These are phyloP conservation scores for Trematomus bernacchii DNA, from an alignment of 2,797 vertebrate species.

Conservation along the genomic window DNA sequence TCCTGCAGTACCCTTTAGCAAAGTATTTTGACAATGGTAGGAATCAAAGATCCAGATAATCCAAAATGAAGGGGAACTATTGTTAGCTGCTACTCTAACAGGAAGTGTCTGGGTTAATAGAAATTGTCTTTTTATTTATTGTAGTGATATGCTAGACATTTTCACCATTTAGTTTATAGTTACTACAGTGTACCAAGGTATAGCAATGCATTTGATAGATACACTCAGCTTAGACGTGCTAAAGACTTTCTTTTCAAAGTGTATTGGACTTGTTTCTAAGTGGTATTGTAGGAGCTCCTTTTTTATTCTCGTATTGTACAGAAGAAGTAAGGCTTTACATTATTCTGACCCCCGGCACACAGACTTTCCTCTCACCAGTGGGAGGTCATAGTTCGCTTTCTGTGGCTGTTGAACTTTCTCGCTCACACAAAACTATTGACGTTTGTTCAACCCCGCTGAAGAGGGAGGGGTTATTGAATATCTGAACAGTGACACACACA, in stretches of 20 bases:
- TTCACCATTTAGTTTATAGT: not conserved
- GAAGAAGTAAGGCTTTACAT: not conserved
- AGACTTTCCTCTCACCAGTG: not conserved
- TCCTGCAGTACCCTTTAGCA: too few relatives aligned
- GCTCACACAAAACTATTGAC: slow-evolving; percentile 70
- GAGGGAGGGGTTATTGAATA: slow-evolving; percentile 67
- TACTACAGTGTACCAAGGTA: not conserved
- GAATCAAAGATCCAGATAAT: not conserved
- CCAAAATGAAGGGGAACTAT: not conserved
- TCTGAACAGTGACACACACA: slow-evolving; percentile 70
- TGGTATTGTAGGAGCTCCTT: not conserved
- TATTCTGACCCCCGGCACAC: not conserved
- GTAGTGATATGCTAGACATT: not conserved
- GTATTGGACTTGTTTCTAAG: not conserved
- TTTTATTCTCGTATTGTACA: not conserved
- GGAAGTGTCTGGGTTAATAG: not conserved
- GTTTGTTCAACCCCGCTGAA: slow-evolving; percentile 44
- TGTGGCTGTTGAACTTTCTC: slow-evolving; percentile 50
- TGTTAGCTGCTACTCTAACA: not conserved
- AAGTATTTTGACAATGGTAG: not conserved
- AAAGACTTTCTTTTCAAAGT: slow-evolving; percentile 1
- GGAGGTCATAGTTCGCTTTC: slow-evolving; percentile 34
- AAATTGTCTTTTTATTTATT: slow-evolving; percentile 2
- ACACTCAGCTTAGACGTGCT: not conserved
- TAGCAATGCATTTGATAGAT: not conserved